Evolutionary conservation across 92 coral and sea anemone genomes (phyloP), one percentile per base, ranked within the genome.

Genomic region (Nematostella vectensis): DNA sequence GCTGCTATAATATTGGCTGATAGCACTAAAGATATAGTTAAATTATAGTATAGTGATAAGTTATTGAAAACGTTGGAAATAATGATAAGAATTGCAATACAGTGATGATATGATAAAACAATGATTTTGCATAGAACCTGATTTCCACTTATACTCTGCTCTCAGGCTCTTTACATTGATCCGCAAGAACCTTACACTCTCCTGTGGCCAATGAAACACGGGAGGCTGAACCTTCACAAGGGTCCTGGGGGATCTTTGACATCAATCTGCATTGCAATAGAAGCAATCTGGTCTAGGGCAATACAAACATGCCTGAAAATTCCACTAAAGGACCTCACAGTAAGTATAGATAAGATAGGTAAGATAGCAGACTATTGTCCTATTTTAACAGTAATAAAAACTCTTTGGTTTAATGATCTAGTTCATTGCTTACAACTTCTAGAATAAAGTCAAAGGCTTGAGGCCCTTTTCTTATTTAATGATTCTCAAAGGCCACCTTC

Each of bases 181-280:
- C 88, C 89, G 15, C 57, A 79, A 57, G 99, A 93, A 48, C 80
- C 96, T 15, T 93, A 93, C 65, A 40, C 78, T 10, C 25, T 85
- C 16, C 99, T 81, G 69, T 93, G 99, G 99, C 99, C 99, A 11
- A 82, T 93, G 71, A 93, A 75, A 64, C 62, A 59, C 18, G 99
- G 99, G 17, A 58, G 71, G 57, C 67, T 93, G 6, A 93, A 93
- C 65, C 79, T 93, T 39, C 99, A 87, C 47, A 54, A 72, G 25
- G 93, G 94, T 2, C 79, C 82, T 16, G 81, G 88, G 9, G 99
- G 99, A 2, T 93, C 99, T 1, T 73, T 93, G 28, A 93, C 93
- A 4, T 83, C 99, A 4, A 77, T 93, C 9, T 75, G 91, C 61
- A 88, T 89, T 58, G 95, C 86, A 48, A 61, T 93, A 21, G 99